Evolutionary conservation across 2,888 invertebrate species (phyloP).

Genomic region (Crocallis elinguaria): DNA sequence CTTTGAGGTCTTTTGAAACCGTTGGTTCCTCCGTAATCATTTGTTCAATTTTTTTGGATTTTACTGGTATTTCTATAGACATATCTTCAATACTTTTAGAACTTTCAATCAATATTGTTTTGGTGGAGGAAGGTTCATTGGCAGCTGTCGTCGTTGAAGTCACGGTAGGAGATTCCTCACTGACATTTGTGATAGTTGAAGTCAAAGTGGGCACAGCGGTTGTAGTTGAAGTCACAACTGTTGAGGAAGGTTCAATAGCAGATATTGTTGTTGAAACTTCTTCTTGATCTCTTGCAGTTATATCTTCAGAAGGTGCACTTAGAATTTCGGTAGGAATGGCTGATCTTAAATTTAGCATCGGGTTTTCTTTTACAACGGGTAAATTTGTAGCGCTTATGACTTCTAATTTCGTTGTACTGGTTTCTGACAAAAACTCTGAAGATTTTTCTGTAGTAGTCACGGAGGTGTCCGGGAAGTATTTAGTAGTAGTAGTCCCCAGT

Average conservation of each 20-base stretch:
- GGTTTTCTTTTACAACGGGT: constrained; percentile 53
- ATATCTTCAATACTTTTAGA: constrained; percentile 36
- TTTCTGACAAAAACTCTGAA: constrained; percentile 40
- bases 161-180: constrained; percentile 5
- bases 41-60: constrained; percentile 5
- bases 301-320: constrained; percentile 53
- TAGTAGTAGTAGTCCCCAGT: constrained; percentile 46
- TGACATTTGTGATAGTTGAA: constrained; percentile 11
- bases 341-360: constrained; percentile 69
- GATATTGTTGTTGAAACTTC: background rate
- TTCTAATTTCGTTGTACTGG: constrained; percentile 40
- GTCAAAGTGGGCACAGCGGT: background rate
- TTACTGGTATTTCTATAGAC: constrained; percentile 18
- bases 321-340: constrained; percentile 71
- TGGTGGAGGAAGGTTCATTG: constrained; percentile 2
- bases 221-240: constrained; percentile 10
- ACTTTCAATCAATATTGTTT: constrained; percentile 14
- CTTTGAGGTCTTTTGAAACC: constrained; percentile 28
- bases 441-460: constrained; percentile 48
- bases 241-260: constrained; percentile 1
- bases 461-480: constrained; percentile 45
- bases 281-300: background rate
- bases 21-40: constrained; percentile 23
- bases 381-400: constrained; percentile 41
- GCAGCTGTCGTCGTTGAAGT: constrained; percentile 31